Percentiles rank a stretch among this genome's conserved stretches.
phyloP scores from a whole-genome alignment of 1,140 invertebrate genomes.

The Aphis craccivora region DNA sequence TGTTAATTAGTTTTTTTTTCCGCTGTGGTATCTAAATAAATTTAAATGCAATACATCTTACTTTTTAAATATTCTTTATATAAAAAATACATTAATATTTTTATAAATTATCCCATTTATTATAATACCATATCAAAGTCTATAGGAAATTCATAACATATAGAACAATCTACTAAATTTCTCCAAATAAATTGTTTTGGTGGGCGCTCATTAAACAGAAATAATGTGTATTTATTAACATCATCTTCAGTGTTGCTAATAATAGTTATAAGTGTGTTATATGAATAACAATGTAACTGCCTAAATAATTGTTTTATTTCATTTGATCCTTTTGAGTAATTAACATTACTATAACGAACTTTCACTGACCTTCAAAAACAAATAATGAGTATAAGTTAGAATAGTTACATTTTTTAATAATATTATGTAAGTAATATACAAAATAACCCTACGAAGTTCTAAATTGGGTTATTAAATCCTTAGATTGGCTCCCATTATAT shows the following conservation, averaged over 20 bases:
- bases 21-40: conserved; percentile 27
- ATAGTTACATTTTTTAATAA: neutral
- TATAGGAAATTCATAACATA: conserved; percentile 15
- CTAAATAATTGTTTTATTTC: conserved; percentile 39
- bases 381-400: neutral
- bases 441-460: conserved; percentile 27
- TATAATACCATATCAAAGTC: conserved; percentile 19
- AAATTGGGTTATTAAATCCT: neutral
- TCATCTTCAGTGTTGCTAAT: conserved; percentile 29
- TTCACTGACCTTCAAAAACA: neutral
- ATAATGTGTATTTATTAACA: neutral
- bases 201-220: conserved; percentile 22
- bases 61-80: neutral
- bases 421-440: neutral
- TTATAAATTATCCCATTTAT: neutral
- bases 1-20: conserved; percentile 33
- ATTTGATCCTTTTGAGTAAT: neutral
- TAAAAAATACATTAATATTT: neutral
- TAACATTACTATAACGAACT: conserved; percentile 8
- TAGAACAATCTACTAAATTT: conserved; percentile 12
- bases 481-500: neutral
- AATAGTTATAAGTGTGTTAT: conserved; percentile 16
- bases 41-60: neutral
- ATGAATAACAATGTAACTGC: conserved; percentile 27
- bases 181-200: conserved; percentile 32